phyloP scores from a whole-genome alignment of 2,797 vertebrate genomes.

The Pygocentrus nattereri region DNA sequence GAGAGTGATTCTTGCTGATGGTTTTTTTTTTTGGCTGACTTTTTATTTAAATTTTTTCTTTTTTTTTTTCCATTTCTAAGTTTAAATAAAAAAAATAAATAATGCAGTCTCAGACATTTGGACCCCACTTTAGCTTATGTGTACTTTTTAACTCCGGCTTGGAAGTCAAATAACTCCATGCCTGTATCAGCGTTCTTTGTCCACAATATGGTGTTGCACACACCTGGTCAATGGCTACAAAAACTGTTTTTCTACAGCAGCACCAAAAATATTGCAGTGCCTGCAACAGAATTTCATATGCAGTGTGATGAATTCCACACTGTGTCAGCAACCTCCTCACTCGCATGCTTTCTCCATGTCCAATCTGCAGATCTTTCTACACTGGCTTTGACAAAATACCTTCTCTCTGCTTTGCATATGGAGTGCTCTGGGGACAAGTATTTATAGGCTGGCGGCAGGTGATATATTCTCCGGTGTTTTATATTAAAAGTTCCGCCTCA shows the following conservation, averaged over 20 bases:
- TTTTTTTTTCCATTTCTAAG: too few species aligned
- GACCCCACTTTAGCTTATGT: background rate
- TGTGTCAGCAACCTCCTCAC: constrained; percentile 45
- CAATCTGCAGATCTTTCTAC: constrained; percentile 54
- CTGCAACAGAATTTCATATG: constrained; percentile 10
- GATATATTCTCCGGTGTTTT: constrained; percentile 53
- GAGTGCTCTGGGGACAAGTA: constrained; percentile 53
- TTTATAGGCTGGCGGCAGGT: constrained; percentile 60
- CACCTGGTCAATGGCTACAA: constrained; percentile 20
- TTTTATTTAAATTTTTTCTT: too few species aligned
- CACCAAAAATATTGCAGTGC: constrained; percentile 28
- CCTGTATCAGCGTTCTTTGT: background rate
- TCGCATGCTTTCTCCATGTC: constrained; percentile 47
- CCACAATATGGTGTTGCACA: background rate
- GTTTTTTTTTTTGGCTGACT: too few species aligned
- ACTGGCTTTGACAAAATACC: constrained; percentile 61
- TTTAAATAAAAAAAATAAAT: too few species aligned
- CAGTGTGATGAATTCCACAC: constrained; percentile 33
- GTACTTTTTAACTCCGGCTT: background rate
- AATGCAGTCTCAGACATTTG: too few species aligned
- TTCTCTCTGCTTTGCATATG: constrained; percentile 59
- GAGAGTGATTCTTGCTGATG: too few species aligned
- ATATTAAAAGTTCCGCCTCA: constrained; percentile 41
- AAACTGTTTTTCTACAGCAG: background rate
- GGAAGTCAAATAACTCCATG: background rate